Conservation (phyloP, 1,140 invertebrate species). For the Monochamus saltuarius region DNA sequence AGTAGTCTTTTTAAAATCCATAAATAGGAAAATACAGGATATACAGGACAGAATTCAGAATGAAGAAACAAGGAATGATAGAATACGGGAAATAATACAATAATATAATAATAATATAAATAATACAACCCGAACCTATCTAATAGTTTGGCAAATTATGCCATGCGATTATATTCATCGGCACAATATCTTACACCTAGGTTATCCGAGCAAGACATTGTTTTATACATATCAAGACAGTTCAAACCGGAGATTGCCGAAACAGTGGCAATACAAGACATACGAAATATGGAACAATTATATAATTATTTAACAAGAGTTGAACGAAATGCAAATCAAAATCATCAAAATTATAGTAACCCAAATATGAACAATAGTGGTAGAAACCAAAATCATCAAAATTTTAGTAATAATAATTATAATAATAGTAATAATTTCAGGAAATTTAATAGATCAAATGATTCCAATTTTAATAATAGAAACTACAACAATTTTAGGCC, state of each 20-base stretch:
- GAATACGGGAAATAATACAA: background rate
- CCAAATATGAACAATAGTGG: too few relatives aligned
- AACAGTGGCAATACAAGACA: background rate
- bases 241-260: background rate
- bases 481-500: too few relatives aligned
- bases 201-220: too few relatives aligned
- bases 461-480: too few relatives aligned
- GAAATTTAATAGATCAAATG: too few relatives aligned
- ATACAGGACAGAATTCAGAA: too few relatives aligned
- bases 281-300: background rate
- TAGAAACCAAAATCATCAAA: too few relatives aligned
- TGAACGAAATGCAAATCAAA: background rate
- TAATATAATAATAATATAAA: background rate
- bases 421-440: too few relatives aligned
- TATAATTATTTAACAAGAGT: background rate
- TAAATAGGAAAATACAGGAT: background rate
- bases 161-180: background rate
- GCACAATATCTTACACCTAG: background rate
- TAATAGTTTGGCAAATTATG: background rate
- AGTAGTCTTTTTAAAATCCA: background rate
- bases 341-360: too few relatives aligned
- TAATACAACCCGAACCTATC: too few relatives aligned
- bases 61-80: background rate
- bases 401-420: too few relatives aligned
- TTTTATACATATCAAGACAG: background rate